Percentiles rank a stretch among this genome's conserved stretches.
phyloP scores from a whole-genome alignment of 2,888 invertebrate species.

The Eilema sororculum region DNA sequence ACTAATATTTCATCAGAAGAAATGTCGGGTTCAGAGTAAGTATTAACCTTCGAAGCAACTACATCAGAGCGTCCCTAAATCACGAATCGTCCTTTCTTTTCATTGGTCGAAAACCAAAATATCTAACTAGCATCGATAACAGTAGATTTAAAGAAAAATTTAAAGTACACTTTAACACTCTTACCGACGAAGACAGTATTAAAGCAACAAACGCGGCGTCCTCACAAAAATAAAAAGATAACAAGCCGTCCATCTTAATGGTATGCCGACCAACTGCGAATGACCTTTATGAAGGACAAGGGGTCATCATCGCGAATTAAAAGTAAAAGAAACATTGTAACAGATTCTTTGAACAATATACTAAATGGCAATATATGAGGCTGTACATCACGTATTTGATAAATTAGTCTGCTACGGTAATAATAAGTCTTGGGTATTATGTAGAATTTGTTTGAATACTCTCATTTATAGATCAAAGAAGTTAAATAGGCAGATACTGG shows the following conservation, averaged over 20 bases:
- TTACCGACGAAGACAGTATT: not conserved
- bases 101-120: not conserved
- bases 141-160: too few relatives aligned
- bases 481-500: not conserved
- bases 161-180: not conserved
- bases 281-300: slow-evolving; percentile 52
- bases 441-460: not conserved
- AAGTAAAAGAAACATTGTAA: slow-evolving; percentile 46
- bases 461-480: not conserved
- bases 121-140: not conserved
- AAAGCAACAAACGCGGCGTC: slow-evolving; percentile 1
- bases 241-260: slow-evolving; percentile 37
- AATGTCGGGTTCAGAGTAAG: too few relatives aligned
- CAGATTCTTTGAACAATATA: not conserved
- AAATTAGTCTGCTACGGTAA: not conserved
- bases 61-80: too few relatives aligned
- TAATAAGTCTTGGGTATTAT: not conserved
- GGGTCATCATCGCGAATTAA: slow-evolving; percentile 58
- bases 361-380: not conserved
- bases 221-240: slow-evolving; percentile 9
- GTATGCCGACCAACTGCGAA: slow-evolving; percentile 53
- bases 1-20: too few relatives aligned
- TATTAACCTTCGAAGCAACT: too few relatives aligned
- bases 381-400: not conserved
- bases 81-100: too few relatives aligned